These are phyloP conservation scores for Cirrhinus molitorella DNA, from an alignment of 2,797 vertebrate genomes.

Conservation along the genomic window DNA sequence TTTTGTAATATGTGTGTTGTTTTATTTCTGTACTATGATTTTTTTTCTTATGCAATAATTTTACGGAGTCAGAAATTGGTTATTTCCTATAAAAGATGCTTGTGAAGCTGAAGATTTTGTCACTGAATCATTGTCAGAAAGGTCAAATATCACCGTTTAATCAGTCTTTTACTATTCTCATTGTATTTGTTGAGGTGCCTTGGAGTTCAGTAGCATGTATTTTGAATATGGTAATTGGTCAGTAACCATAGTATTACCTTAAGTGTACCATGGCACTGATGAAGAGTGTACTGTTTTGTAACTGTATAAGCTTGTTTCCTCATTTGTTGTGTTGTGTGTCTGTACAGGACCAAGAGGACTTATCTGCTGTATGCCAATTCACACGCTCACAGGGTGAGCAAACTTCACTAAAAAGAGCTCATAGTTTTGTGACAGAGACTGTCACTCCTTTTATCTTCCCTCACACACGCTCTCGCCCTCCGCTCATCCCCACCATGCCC, in stretches of 20 bases:
- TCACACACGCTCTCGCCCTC: constrained; percentile 74
- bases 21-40: no score
- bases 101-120: not conserved
- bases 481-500: constrained; percentile 84
- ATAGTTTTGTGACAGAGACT: constrained; percentile 15
- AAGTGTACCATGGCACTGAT: not conserved
- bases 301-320: not conserved
- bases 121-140: not conserved
- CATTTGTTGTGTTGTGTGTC: not conserved
- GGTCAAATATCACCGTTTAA: not conserved
- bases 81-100: not conserved
- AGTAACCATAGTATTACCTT: not conserved
- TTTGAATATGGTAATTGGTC: not conserved
- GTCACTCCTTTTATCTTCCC: constrained; percentile 70
- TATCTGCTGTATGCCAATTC: constrained; percentile 57
- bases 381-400: not conserved
- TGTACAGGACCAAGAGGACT: constrained; percentile 75
- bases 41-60: no score
- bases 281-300: not conserved
- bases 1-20: no score
- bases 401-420: constrained; percentile 30
- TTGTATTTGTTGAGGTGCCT: not conserved
- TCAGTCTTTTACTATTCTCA: not conserved
- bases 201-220: not conserved
- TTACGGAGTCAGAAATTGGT: no score